Evolutionary conservation across 1,140 invertebrate genomes (phyloP), one percentile per base, ranked within the genome.

Genomic region (Stratiolaelaps scimitus): DNA sequence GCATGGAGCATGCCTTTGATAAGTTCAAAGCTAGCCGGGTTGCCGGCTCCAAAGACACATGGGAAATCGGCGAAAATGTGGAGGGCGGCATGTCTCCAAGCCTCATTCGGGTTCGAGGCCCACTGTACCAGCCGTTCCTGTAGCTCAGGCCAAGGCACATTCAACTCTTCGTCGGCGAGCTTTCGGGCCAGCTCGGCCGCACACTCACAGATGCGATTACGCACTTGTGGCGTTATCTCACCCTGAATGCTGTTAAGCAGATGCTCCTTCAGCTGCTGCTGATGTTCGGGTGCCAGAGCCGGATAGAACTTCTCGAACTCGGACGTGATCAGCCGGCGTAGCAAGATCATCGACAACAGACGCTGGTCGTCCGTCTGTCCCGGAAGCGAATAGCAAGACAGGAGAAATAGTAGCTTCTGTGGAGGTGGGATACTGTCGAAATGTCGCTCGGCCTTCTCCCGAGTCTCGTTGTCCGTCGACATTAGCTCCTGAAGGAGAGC

Each of bases 71-170:
- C 85, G 72, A 98, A 95, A 78, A 99, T 90, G 70, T 89, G 83
- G 46, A 98, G 82, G 15, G 92, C 91, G 72, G 87, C 85, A 76
- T 97, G 93, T 78, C 91, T 91, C n/a, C 94, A 79, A 56, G 84
- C 81, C 29, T 86, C 77, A 72, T 85, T 82, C 40, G 84, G 79
- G 68, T 87, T 85, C 77, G 84, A 90, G 17, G 88, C 90, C 78
- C 90, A 92, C 73, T 92, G 86, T 78, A 96, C 98, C 72, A 99
- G 80, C 76, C 96, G 98, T 74, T 92, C 86, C 29, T 98, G 80
- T 74, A 98, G 89, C 74, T 97, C 93, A 28, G 89, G 90, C 95
- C 95, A 99, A 68, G 85, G 84, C 77, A 96, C 96, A 72, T 90
- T 92, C 29, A 91, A 91, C 75, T 94, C 89, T 70, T 97, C 93